These are phyloP conservation scores for Ganaspis brasiliensis DNA, from an alignment of 2,888 invertebrate species.

Conservation along the genomic window DNA sequence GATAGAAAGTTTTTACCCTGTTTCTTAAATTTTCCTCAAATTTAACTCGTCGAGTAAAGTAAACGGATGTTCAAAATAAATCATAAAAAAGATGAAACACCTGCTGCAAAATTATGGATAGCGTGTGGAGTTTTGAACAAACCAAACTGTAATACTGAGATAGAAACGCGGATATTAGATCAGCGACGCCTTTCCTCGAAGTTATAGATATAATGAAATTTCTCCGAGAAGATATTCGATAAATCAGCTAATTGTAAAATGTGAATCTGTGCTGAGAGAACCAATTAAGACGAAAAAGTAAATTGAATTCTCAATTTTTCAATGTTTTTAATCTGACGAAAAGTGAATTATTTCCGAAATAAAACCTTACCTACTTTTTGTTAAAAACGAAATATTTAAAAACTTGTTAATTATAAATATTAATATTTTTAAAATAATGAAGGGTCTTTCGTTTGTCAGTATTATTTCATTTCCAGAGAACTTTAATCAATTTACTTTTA, in stretches of 20 bases:
- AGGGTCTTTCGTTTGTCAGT: neutral
- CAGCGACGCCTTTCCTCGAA: slow-evolving; percentile 47
- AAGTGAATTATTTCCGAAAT: too few relatives aligned
- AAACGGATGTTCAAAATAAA: slow-evolving; percentile 1
- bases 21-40: neutral
- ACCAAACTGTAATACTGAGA: slow-evolving; percentile 36
- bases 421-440: neutral
- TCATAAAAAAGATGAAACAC: neutral
- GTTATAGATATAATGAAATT: slow-evolving; percentile 52
- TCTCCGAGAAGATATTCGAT: slow-evolving; percentile 47
- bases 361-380: too few relatives aligned
- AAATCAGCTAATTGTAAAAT: slow-evolving; percentile 44
- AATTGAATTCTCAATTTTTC: too few relatives aligned
- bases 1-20: too few relatives aligned
- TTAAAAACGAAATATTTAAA: too few relatives aligned
- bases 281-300: neutral
- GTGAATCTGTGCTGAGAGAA: neutral
- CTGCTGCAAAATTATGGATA: slow-evolving; percentile 27
- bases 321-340: too few relatives aligned
- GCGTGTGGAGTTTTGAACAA: slow-evolving; percentile 23
- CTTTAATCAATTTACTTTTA: neutral
- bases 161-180: slow-evolving; percentile 51
- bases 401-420: neutral
- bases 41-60: neutral
- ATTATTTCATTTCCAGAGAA: slow-evolving; percentile 14